Conservation (phyloP, 2,797 vertebrate genomes). For the Coccyzus lansbergi region DNA sequence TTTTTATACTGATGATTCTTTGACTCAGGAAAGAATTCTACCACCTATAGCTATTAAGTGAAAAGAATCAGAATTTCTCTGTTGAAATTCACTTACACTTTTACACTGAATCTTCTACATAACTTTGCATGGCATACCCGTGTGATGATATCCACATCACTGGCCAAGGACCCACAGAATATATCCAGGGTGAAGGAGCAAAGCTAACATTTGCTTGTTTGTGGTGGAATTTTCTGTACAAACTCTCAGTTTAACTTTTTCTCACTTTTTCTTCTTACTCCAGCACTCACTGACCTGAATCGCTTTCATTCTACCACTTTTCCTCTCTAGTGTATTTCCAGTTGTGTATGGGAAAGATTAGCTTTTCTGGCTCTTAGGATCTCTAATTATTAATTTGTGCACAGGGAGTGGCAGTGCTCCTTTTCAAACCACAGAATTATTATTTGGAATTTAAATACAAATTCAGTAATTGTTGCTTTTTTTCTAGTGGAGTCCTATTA, state of each 20-base stretch:
- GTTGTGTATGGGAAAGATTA: not conserved
- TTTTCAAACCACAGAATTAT: not conserved
- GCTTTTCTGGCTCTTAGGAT: not conserved
- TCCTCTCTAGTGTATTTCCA: not conserved
- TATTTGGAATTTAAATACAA: not conserved
- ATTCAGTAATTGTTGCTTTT: not conserved
- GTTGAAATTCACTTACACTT: not conserved
- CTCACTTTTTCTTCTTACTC: not conserved
- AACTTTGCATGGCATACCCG: not conserved
- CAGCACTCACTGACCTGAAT: not conserved
- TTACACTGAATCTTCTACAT: not conserved
- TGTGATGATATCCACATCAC: accelerated
- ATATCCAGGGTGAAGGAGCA: not conserved
- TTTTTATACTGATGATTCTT: not conserved
- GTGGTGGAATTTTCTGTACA: not conserved
- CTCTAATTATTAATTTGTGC: not conserved
- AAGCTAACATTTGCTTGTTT: not conserved
- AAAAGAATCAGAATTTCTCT: not conserved
- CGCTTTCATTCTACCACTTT: not conserved
- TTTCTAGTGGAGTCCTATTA: not conserved
- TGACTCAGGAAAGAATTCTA: not conserved
- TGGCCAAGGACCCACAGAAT: not conserved
- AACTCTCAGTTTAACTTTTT: not conserved
- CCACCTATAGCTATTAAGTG: not conserved
- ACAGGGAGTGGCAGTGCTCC: not conserved